Evolutionary conservation across 2,113 vertebrate genomes (phyloP).

Genomic region (Stigmatopora nigra): DNA sequence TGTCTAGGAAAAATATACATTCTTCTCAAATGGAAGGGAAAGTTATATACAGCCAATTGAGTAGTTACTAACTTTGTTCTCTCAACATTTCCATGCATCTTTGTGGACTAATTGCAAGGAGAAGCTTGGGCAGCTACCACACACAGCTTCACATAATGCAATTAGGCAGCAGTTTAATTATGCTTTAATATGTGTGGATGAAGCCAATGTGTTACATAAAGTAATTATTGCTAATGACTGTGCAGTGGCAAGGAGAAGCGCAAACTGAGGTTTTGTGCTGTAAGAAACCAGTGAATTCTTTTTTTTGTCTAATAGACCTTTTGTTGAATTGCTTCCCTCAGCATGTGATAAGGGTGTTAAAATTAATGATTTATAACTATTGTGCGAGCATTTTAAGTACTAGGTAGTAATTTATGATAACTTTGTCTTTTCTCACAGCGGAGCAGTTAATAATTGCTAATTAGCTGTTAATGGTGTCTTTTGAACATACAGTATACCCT

Average conservation of each 20-base stretch:
- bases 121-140: constrained; percentile 31
- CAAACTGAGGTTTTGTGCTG: constrained; percentile 50
- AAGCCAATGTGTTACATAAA: constrained; percentile 59
- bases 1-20: neutral
- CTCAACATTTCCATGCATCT: constrained; percentile 15
- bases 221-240: constrained; percentile 67
- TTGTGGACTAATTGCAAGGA: constrained; percentile 28
- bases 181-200: constrained; percentile 67
- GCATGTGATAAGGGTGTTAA: constrained; percentile 68
- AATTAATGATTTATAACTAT: constrained; percentile 75
- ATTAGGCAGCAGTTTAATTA: constrained; percentile 62
- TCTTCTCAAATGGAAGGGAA: neutral
- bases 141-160: constrained; percentile 58
- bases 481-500: constrained; percentile 58
- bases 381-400: constrained; percentile 71
- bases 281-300: constrained; percentile 59
- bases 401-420: constrained; percentile 73
- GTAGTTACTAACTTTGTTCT: constrained; percentile 10
- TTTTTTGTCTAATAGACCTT: constrained; percentile 69
- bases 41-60: neutral
- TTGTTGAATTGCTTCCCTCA: constrained; percentile 68
- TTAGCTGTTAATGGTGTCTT: constrained; percentile 67
- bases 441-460: constrained; percentile 72
- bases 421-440: constrained; percentile 68
- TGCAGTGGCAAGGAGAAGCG: constrained; percentile 47